phyloP scores from a whole-genome alignment of 2,888 invertebrate genomes.

The Andrena fulva region DNA sequence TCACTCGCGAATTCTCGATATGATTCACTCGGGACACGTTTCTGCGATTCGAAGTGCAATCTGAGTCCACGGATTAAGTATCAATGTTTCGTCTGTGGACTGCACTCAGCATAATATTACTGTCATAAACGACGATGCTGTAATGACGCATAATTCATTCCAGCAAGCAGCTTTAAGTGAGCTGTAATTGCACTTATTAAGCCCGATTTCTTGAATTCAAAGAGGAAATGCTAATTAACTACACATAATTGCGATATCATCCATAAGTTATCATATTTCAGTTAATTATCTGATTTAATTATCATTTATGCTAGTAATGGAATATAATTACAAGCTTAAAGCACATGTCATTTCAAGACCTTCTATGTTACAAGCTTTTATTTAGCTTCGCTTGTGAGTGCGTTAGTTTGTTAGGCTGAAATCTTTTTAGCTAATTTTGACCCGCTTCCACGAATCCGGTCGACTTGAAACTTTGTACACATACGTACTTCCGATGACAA shows the following conservation, averaged over 20 bases:
- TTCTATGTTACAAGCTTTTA: no score
- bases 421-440: no score
- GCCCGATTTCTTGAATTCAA: background rate
- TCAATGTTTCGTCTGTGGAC: constrained; percentile 58
- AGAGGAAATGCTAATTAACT: background rate
- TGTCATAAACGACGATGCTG: constrained; percentile 1
- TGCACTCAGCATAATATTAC: constrained; percentile 19
- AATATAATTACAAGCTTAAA: background rate
- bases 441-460: no score
- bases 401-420: no score
- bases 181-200: background rate
- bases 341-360: no score
- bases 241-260: background rate
- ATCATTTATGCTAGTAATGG: background rate
- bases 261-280: background rate
- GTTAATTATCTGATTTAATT: background rate
- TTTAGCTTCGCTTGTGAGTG: no score
- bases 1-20: constrained; percentile 72
- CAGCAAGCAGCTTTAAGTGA: background rate
- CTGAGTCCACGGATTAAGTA: constrained; percentile 61
- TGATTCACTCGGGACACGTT: constrained; percentile 44
- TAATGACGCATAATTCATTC: background rate
- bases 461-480: no score
- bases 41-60: constrained; percentile 56
- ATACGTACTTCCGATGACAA: no score